Evolutionary conservation across 2,113 vertebrate species (phyloP).

Genomic region (Tylochromis polylepis): DNA sequence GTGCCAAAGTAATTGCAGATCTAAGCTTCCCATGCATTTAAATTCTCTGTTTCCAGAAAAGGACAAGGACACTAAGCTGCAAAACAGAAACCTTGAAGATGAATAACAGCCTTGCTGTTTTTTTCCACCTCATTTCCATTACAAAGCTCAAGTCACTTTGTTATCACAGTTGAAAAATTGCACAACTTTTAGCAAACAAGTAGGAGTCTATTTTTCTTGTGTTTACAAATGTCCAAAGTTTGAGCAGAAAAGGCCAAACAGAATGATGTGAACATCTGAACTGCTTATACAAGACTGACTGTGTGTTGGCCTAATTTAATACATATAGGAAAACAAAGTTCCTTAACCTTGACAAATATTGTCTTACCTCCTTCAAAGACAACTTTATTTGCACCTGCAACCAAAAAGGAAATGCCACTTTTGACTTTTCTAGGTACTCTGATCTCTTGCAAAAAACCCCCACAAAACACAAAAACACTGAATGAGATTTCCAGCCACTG

Average conservation of each 20-base stretch:
- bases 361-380: not conserved
- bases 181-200: not conserved
- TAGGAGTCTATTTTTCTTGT: not conserved
- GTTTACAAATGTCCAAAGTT: slow-evolving; percentile 2
- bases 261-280: not conserved
- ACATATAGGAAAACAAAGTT: not conserved
- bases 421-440: slow-evolving; percentile 9
- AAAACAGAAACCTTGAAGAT: slow-evolving; percentile 36
- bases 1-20: slow-evolving; percentile 13
- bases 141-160: slow-evolving; percentile 24
- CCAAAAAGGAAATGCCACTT: not conserved
- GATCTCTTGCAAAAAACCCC: not conserved
- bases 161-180: slow-evolving; percentile 16
- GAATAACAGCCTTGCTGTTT: slow-evolving; percentile 1
- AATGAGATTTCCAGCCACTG: not conserved
- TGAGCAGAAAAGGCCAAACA: not conserved
- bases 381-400: not conserved
- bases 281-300: not conserved
- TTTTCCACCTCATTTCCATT: slow-evolving; percentile 25
- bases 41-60: slow-evolving; percentile 29
- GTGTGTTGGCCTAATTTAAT: not conserved
- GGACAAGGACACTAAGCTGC: slow-evolving; percentile 32
- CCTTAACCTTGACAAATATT: not conserved
- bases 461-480: not conserved
- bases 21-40: slow-evolving; percentile 24